These are phyloP conservation scores for Chymomyza caudatula DNA, from an alignment of 2,888 invertebrate genomes.

Conservation along the genomic window DNA sequence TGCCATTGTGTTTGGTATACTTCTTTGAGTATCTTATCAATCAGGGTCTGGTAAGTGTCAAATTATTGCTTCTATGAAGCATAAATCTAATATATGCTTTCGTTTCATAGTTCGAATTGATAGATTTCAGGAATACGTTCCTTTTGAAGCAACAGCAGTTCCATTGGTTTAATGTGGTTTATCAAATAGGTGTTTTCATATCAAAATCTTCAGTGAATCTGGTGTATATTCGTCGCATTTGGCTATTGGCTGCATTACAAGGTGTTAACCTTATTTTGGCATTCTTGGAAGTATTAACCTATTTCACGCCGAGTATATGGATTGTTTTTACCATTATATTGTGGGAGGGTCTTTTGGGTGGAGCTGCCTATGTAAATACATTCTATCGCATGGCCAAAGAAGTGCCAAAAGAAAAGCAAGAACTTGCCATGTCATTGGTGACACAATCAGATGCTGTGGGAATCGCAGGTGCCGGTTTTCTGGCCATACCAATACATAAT, in stretches of 20 bases:
- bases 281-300: constrained; percentile 82
- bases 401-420: constrained; percentile 79
- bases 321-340: constrained; percentile 83
- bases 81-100: background rate
- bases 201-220: constrained; percentile 89
- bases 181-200: constrained; percentile 90
- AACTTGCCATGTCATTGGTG: constrained; percentile 87
- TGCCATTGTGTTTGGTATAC: constrained; percentile 87
- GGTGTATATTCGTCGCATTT: constrained; percentile 83
- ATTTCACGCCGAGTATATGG: constrained; percentile 83
- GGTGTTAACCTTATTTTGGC: constrained; percentile 83
- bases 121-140: constrained; percentile 83
- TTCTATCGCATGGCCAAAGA: constrained; percentile 86
- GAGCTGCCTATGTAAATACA: constrained; percentile 90
- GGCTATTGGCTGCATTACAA: constrained; percentile 86
- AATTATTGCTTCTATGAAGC: background rate
- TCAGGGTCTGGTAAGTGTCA: constrained; percentile 84
- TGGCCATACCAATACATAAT: constrained; percentile 87
- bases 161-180: constrained; percentile 89
- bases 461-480: constrained; percentile 85
- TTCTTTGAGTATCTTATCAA: constrained; percentile 93
- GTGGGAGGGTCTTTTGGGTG: constrained; percentile 87
- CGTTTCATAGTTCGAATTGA: constrained; percentile 85
- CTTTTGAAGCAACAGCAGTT: constrained; percentile 83
- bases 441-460: constrained; percentile 87